These are phyloP conservation scores for Thamnaconus septentrionalis DNA, from an alignment of 2,113 vertebrate species.

Conservation along the genomic window DNA sequence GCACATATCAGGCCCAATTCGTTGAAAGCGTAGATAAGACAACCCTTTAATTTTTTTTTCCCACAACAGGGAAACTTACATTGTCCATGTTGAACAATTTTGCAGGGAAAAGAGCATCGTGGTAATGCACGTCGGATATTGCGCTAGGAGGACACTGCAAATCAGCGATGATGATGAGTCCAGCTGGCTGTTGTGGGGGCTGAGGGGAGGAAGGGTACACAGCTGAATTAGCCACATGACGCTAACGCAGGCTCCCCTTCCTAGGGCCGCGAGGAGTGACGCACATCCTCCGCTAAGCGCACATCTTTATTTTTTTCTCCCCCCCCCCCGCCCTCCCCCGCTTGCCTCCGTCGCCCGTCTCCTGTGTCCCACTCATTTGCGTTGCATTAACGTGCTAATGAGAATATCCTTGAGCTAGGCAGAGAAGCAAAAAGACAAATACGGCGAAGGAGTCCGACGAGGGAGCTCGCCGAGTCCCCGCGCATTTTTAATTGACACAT, in stretches of 20 bases:
- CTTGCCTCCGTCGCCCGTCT: slow-evolving; percentile 40
- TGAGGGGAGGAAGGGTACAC: too few species aligned
- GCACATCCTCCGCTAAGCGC: slow-evolving; percentile 15
- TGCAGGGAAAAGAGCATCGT: too few species aligned
- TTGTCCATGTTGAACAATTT: too few species aligned
- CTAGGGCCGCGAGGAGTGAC: slow-evolving; percentile 3
- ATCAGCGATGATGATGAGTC: too few species aligned
- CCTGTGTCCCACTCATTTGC: slow-evolving; percentile 62
- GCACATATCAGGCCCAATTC: background rate
- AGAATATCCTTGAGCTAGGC: slow-evolving; percentile 74
- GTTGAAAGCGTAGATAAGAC: too few species aligned
- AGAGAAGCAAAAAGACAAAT: slow-evolving; percentile 62
- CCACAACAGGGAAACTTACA: too few species aligned
- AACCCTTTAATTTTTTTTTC: too few species aligned
- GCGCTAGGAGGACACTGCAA: too few species aligned
- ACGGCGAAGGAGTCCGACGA: slow-evolving; percentile 52
- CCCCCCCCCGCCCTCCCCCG: slow-evolving; percentile 8
- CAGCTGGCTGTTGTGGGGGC: too few species aligned
- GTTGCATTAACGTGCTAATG: slow-evolving; percentile 76
- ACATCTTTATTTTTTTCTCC: slow-evolving; percentile 42
- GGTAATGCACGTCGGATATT: too few species aligned
- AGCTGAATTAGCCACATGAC: too few species aligned
- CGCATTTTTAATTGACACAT: slow-evolving; percentile 79
- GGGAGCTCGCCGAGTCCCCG: slow-evolving; percentile 58
- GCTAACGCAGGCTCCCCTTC: too few species aligned